Conservation (phyloP, 2,888 invertebrate species). For the Chaitophorus viminalis region DNA sequence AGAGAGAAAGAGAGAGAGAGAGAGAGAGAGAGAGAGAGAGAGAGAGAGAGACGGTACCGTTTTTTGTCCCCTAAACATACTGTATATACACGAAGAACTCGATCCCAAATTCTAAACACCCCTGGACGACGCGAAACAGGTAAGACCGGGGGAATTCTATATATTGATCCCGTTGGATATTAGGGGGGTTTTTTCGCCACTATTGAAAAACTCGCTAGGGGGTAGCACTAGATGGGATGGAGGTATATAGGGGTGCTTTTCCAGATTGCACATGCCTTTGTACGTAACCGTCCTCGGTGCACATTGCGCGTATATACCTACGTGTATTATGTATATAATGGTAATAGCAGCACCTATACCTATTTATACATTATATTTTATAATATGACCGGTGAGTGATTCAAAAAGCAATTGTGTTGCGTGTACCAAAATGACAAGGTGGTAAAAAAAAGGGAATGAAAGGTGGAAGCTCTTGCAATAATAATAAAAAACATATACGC, state of each 20-base stretch:
- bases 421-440: constrained; percentile 23
- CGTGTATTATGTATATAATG: background rate
- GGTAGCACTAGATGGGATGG: background rate
- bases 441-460: constrained; percentile 1
- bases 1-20: no score
- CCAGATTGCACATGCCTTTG: constrained; percentile 47
- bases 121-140: constrained; percentile 33
- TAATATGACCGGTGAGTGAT: constrained; percentile 16
- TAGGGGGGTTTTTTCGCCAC: constrained; percentile 4
- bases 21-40: no score
- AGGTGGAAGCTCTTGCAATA: constrained; percentile 16
- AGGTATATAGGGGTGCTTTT: background rate
- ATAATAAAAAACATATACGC: background rate
- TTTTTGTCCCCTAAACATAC: background rate
- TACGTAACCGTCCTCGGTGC: constrained; percentile 24
- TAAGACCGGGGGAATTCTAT: constrained; percentile 54
- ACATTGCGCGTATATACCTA: background rate
- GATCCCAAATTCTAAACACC: constrained; percentile 22
- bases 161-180: background rate
- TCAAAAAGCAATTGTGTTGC: constrained; percentile 50
- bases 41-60: background rate
- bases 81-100: background rate
- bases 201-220: constrained; percentile 9
- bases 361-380: background rate
- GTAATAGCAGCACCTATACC: background rate